These are phyloP conservation scores for Lycocerus yunnanus DNA, from an alignment of 2,888 invertebrate species.

Conservation along the genomic window DNA sequence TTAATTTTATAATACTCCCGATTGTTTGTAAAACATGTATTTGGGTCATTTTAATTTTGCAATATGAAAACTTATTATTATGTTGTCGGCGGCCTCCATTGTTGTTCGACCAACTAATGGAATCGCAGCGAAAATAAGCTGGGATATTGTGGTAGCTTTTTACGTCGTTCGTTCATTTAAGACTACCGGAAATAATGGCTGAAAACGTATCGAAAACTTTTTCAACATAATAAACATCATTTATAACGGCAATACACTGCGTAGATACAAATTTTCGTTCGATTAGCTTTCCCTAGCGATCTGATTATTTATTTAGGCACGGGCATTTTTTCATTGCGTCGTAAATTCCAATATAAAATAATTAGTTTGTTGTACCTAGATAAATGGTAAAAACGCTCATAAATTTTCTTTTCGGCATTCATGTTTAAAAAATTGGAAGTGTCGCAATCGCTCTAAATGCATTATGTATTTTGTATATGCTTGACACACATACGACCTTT, in stretches of 20 bases:
- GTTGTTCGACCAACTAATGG: background rate
- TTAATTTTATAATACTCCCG: background rate
- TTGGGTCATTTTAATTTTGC: background rate
- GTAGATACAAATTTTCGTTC: background rate
- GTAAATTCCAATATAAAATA: background rate
- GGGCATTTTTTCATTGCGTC: background rate
- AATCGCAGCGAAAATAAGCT: constrained; percentile 1
- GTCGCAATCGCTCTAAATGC: background rate
- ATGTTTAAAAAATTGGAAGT: background rate
- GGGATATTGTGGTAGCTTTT: background rate
- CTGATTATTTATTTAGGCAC: background rate
- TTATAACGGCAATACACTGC: background rate
- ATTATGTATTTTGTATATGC: background rate
- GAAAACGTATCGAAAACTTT: constrained; percentile 1
- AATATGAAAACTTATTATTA: background rate
- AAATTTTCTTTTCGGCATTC: background rate
- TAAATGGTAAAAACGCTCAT: background rate
- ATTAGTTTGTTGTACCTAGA: background rate
- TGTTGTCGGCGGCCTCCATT: background rate
- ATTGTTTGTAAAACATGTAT: background rate
- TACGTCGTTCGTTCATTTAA: background rate
- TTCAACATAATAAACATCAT: background rate
- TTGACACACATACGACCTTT: background rate
- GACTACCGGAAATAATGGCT: constrained; percentile 1
- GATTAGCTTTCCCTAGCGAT: background rate